phyloP scores from a whole-genome alignment of 2,888 invertebrate species.

The Hydroisotoma schaefferi region DNA sequence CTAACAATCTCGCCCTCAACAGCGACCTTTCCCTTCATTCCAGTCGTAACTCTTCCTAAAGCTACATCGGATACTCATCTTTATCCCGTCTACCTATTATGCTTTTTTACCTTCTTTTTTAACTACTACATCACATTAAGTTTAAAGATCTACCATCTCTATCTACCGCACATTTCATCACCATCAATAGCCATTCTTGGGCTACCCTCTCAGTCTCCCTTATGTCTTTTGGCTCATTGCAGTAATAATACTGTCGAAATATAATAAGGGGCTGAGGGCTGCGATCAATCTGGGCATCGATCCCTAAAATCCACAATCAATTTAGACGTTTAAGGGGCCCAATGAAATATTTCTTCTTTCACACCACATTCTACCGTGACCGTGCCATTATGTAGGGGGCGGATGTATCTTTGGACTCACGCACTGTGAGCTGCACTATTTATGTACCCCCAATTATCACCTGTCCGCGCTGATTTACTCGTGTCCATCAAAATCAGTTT shows the following conservation, averaged over 20 bases:
- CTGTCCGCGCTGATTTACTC: conserved; percentile 28
- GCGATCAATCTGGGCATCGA: conserved; percentile 5
- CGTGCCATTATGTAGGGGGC: neutral
- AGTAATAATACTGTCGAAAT: conserved; percentile 4
- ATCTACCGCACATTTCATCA: conserved; percentile 19
- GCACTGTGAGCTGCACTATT: neutral
- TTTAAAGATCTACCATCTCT: conserved; percentile 8
- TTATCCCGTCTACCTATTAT: conserved; percentile 3
- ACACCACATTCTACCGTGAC: conserved; percentile 2
- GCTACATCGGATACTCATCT: conserved; percentile 22
- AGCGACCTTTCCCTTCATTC: conserved; percentile 47
- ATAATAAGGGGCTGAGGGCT: neutral
- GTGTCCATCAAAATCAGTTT: conserved; percentile 32
- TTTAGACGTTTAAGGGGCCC: conserved; percentile 4
- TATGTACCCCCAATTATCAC: conserved; percentile 41
- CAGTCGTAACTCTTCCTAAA: conserved; percentile 44
- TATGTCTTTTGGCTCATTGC: neutral
- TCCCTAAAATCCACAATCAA: conserved; percentile 7
- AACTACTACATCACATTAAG: conserved; percentile 18
- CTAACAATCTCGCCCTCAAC: conserved; percentile 49
- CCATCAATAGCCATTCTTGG: neutral
- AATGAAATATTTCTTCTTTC: neutral
- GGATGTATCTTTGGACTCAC: neutral
- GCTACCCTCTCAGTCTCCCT: neutral
- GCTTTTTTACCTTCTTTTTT: conserved; percentile 8